These are phyloP conservation scores for Euproctis similis DNA, from an alignment of 2,888 invertebrate genomes.

Conservation along the genomic window DNA sequence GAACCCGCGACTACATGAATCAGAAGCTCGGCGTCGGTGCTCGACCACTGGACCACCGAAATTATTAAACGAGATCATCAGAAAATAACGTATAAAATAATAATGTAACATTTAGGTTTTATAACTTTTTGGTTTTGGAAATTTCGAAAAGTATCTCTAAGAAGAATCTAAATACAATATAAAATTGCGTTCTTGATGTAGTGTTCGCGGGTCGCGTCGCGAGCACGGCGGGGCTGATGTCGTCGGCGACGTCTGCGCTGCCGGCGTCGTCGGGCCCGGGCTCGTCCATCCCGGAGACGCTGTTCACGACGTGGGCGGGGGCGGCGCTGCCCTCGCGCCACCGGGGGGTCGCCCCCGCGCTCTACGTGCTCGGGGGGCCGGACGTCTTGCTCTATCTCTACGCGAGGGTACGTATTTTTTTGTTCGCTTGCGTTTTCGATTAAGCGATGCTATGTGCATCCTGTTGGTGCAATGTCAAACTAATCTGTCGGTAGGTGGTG, in stretches of 20 bases:
- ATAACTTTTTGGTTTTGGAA: too few species aligned
- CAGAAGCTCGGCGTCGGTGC: too few species aligned
- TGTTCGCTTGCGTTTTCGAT: neutral
- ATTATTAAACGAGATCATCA: too few species aligned
- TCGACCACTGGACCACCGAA: too few species aligned
- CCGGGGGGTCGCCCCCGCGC: slow-evolving; percentile 72
- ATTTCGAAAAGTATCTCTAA: too few species aligned
- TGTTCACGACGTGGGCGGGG: slow-evolving; percentile 47
- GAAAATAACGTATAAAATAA: too few species aligned
- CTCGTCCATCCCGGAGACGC: slow-evolving; percentile 45
- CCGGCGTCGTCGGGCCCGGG: slow-evolving; percentile 37
- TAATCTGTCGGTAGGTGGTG: slow-evolving; percentile 66
- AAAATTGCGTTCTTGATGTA: too few species aligned
- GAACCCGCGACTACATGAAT: too few species aligned
- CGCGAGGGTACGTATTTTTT: slow-evolving; percentile 72
- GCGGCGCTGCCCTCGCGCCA: slow-evolving; percentile 52
- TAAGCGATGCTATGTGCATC: too few species aligned
- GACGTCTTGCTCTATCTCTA: slow-evolving; percentile 80
- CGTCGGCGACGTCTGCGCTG: slow-evolving; percentile 16
- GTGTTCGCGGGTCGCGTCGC: slow-evolving; percentile 37
- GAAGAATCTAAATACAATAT: too few species aligned
- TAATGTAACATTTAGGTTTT: too few species aligned
- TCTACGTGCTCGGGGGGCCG: slow-evolving; percentile 77
- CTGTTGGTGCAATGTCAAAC: neutral
- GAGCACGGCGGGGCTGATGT: slow-evolving; percentile 13